Evolutionary conservation across 2,113 vertebrate genomes (phyloP), one percentile per base, ranked within the genome.

Genomic region (Eidolon helvum): DNA sequence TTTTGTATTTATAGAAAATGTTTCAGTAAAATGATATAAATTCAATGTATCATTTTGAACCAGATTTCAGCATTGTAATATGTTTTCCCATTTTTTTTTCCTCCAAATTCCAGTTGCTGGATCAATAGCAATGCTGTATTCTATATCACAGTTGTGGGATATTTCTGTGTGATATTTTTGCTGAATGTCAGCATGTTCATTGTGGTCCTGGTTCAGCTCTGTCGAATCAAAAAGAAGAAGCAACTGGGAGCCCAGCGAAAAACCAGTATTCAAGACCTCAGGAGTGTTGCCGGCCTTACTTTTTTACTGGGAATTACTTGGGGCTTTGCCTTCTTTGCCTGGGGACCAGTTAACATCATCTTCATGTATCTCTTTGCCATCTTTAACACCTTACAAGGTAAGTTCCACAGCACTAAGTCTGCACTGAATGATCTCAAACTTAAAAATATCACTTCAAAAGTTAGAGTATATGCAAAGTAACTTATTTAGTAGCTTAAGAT

Each of bases 371-470:
- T 99, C 71, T 99, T 99, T 95, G 97, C 99, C 71, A 99, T 99
- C 96, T 99, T 99, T 97, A 99, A 99, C 98, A 99, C 99, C 40
- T 98, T 99, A 69, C 99, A 99, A 98, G 99, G 99, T 99, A 96
- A 98, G 98, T n/a, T 93, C 38, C 74, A 12, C 15, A 87, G 57
- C 28, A 65, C 59, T 80, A 86, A 72, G 48, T 77, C 61, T 1
- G 5, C 65, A 65, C 55, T 45, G 18, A 82, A 84, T 69, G 75
- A 82, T 68, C 50, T 68, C 30, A 1, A 87, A 82, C 84, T 74
- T 43, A 59, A 88, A 93, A 84, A 55, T 68, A 68, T 72, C 9
- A 10, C 30, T 85, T 50, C n/a, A 65, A 68, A 72, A 91, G 68
- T 89, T 21, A 83, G 48, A 97, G 24, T 80, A 28, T 80, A 26